Percentiles rank a stretch among this genome's conserved stretches.
Conservation (phyloP, 2,888 invertebrate genomes). For the Sphinx pinastri region DNA sequence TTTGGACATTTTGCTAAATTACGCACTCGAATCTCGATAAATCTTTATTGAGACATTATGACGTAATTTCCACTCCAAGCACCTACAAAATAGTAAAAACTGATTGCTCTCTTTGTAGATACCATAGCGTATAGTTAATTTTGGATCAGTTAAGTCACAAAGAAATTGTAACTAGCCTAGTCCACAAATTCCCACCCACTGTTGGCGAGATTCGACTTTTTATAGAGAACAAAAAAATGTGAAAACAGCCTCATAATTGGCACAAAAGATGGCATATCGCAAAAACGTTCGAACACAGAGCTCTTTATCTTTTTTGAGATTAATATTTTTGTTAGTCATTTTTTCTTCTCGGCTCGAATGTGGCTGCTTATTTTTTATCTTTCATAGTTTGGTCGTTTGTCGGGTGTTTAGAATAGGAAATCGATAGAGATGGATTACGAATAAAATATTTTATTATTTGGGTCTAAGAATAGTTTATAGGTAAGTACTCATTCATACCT, state of each 20-base stretch:
- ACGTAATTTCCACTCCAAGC: no score
- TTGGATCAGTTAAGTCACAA: slow-evolving; percentile 29
- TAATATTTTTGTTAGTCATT: slow-evolving; percentile 71
- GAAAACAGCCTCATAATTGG: slow-evolving; percentile 74
- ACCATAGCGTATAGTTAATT: not conserved
- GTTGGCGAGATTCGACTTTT: slow-evolving; percentile 52
- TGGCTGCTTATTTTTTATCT: slow-evolving; percentile 67
- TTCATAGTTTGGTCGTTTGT: slow-evolving; percentile 61
- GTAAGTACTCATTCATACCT: no score
- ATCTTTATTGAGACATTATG: no score
- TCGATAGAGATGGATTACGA: slow-evolving; percentile 44
- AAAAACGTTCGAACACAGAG: slow-evolving; percentile 66
- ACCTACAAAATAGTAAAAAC: no score
- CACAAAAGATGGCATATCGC: slow-evolving; percentile 78
- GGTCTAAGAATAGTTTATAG: no score
- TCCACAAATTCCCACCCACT: slow-evolving; percentile 71
- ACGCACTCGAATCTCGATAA: no score
- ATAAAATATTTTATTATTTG: no score
- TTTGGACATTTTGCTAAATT: no score
- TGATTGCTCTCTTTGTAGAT: not conserved
- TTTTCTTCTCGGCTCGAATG: slow-evolving; percentile 65
- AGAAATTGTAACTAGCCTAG: slow-evolving; percentile 40
- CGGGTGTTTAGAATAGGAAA: slow-evolving; percentile 47
- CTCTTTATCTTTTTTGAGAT: slow-evolving; percentile 73
- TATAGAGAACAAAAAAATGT: slow-evolving; percentile 55